Percentiles rank a stretch among this genome's conserved stretches.
These are phyloP conservation scores for Calameuta pallipes DNA, from an alignment of 2,888 invertebrate species.

Conservation along the genomic window DNA sequence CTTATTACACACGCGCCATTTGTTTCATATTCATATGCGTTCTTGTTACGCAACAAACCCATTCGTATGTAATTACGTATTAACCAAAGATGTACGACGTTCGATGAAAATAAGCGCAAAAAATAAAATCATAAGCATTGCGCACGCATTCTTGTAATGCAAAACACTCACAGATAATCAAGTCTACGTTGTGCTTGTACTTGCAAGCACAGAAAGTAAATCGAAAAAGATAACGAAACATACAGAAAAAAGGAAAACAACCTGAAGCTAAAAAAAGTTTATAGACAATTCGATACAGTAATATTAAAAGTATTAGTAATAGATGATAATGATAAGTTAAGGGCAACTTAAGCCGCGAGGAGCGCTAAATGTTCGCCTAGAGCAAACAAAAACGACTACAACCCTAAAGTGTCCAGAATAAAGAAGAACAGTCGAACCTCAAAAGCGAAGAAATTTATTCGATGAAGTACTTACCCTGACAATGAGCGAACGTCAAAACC, in stretches of 20 bases:
- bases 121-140: not conserved
- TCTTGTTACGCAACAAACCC: not conserved
- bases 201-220: not conserved
- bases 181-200: not conserved
- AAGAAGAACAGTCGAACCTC: not conserved
- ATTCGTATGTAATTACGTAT: not conserved
- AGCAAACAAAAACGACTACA: not conserved
- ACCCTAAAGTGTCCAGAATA: not conserved
- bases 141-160: not conserved
- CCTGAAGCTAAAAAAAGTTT: not conserved
- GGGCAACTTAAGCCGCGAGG: not conserved
- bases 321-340: not conserved
- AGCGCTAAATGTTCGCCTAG: not conserved
- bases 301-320: not conserved
- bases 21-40: not conserved
- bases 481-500: not conserved
- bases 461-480: not conserved
- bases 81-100: not conserved
- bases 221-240: not conserved
- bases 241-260: slow-evolving; percentile 8
- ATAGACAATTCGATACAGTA: not conserved
- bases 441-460: not conserved
- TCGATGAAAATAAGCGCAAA: not conserved
- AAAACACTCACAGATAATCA: not conserved
- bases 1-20: not conserved